Evolutionary conservation across 1,140 invertebrate genomes (phyloP).

Genomic region (Caerostris darwini): DNA sequence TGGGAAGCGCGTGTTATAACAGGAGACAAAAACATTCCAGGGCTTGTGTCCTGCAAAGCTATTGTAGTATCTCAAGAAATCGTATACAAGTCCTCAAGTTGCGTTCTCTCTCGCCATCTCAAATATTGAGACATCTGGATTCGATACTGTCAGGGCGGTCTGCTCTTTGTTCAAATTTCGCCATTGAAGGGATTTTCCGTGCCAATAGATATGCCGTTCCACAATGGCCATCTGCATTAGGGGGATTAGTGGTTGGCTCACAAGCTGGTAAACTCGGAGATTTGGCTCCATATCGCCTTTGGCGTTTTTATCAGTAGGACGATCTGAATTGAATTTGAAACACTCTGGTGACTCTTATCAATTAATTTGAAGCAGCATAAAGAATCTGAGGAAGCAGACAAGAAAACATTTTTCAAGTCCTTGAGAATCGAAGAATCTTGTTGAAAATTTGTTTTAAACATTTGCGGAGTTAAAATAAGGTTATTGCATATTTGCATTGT

Average conservation of each 20-base stretch:
- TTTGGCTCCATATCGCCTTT: slow-evolving; percentile 69
- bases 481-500: too few species aligned
- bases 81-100: slow-evolving; percentile 36
- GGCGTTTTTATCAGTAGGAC: slow-evolving; percentile 5
- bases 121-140: slow-evolving; percentile 73
- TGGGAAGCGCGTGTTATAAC: slow-evolving; percentile 58
- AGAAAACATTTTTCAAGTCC: too few species aligned
- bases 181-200: slow-evolving; percentile 76
- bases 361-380: background rate
- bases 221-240: slow-evolving; percentile 71
- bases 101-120: slow-evolving; percentile 40
- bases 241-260: slow-evolving; percentile 54
- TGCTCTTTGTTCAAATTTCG: slow-evolving; percentile 67
- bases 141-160: slow-evolving; percentile 48
- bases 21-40: slow-evolving; percentile 75
- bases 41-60: background rate
- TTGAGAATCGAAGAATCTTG: too few species aligned
- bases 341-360: background rate
- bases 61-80: background rate
- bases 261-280: background rate
- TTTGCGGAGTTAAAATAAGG: too few species aligned
- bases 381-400: background rate
- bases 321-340: background rate
- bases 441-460: too few species aligned
- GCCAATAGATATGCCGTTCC: slow-evolving; percentile 65